Percentiles rank a stretch among this genome's conserved stretches.
Conservation (phyloP, 2,888 invertebrate genomes). For the Ormyrus pomaceus region DNA sequence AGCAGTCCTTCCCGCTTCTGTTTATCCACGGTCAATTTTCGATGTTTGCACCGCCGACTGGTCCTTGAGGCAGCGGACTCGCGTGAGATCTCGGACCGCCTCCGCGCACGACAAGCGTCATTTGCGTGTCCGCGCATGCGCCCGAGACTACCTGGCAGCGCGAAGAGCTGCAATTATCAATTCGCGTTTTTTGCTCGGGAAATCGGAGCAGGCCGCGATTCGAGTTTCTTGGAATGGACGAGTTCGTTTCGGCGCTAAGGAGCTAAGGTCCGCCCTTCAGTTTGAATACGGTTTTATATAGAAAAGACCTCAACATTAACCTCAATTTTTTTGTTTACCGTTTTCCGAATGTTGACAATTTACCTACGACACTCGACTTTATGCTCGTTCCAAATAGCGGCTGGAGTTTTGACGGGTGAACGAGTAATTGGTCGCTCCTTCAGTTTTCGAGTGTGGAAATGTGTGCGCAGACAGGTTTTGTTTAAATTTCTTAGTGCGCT, state of each 20-base stretch:
- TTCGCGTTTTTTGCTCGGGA: slow-evolving; percentile 2
- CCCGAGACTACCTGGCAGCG: not conserved
- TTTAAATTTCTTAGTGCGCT: slow-evolving; percentile 14
- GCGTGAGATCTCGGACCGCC: slow-evolving; percentile 11
- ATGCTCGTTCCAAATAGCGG: not conserved
- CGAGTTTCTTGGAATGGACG: too few species aligned
- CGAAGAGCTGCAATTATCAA: slow-evolving; percentile 7
- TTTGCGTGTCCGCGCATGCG: slow-evolving; percentile 29
- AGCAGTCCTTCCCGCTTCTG: not conserved
- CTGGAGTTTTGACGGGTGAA: too few species aligned
- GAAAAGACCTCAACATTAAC: too few species aligned
- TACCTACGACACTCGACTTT: not conserved
- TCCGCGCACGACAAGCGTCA: slow-evolving; percentile 7
- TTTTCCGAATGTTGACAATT: too few species aligned
- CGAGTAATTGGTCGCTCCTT: too few species aligned
- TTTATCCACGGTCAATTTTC: slow-evolving; percentile 28
- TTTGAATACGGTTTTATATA: too few species aligned
- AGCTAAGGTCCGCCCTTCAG: too few species aligned
- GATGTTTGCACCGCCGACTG: slow-evolving; percentile 25
- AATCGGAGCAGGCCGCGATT: too few species aligned
- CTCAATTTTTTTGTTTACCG: too few species aligned
- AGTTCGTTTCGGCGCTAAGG: too few species aligned
- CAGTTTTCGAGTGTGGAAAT: too few species aligned
- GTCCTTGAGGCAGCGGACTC: slow-evolving; percentile 21
- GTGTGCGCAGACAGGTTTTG: not conserved